phyloP scores from a whole-genome alignment of 2,113 vertebrate genomes.

The Myrmophylax atrothorax region DNA sequence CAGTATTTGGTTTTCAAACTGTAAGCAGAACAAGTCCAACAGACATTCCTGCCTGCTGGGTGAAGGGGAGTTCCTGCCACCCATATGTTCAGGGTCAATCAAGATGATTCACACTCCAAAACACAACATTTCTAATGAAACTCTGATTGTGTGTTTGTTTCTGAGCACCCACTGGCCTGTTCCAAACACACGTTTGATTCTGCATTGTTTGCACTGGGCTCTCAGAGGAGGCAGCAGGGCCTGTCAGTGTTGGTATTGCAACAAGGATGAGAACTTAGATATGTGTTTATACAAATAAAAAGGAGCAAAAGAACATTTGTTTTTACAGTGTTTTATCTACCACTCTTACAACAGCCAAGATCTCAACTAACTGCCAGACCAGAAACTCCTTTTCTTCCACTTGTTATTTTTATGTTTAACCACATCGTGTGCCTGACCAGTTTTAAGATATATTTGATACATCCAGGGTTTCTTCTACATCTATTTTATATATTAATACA shows the following conservation, averaged over 20 bases:
- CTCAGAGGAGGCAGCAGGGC: neutral
- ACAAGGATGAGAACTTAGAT: neutral
- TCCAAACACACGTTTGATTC: neutral
- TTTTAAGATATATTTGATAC: neutral
- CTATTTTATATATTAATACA: neutral
- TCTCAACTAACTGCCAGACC: neutral
- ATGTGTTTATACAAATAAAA: neutral
- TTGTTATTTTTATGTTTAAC: neutral
- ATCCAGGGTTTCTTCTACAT: neutral
- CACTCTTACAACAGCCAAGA: neutral
- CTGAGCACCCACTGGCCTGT: neutral
- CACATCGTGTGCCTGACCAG: neutral
- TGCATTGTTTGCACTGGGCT: neutral
- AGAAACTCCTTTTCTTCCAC: neutral
- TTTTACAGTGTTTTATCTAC: neutral
- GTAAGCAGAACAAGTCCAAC: slow-evolving; percentile 14
- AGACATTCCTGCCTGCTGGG: neutral
- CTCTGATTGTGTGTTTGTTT: neutral
- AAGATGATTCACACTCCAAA: neutral
- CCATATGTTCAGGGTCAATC: neutral
- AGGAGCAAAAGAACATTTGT: neutral
- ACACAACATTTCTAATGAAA: neutral
- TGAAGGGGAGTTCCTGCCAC: slow-evolving; percentile 26
- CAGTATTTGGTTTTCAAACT: slow-evolving; percentile 9
- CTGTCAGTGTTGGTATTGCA: neutral